phyloP scores from a whole-genome alignment of 2,888 invertebrate genomes.

The Strigamia maritima region DNA sequence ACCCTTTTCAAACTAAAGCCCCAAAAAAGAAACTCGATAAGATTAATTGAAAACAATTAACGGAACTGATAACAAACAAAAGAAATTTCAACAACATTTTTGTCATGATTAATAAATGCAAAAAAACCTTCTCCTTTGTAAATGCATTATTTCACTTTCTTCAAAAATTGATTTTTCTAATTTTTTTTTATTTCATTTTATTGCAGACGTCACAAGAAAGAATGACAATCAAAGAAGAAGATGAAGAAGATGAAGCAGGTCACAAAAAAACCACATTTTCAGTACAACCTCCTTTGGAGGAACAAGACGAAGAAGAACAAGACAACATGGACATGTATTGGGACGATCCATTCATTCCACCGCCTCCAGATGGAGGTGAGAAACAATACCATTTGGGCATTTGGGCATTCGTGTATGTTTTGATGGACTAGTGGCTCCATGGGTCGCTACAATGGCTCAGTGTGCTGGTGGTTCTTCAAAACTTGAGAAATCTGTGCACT shows the following conservation, averaged over 20 bases:
- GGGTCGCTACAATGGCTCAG: too few relatives aligned
- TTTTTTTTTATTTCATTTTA: neutral
- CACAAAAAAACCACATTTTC: neutral
- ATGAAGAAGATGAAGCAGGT: slow-evolving; percentile 21
- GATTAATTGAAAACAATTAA: too few relatives aligned
- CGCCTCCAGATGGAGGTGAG: slow-evolving; percentile 42
- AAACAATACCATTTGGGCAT: neutral
- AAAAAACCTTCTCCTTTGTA: too few relatives aligned
- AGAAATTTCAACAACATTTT: too few relatives aligned
- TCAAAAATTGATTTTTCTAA: neutral
- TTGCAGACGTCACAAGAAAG: slow-evolving; percentile 29
- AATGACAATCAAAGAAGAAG: slow-evolving; percentile 35
- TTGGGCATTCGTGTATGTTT: too few relatives aligned
- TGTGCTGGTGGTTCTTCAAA: too few relatives aligned
- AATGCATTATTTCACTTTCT: too few relatives aligned
- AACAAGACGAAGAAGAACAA: slow-evolving; percentile 26
- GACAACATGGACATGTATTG: slow-evolving; percentile 37
- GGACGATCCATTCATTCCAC: slow-evolving; percentile 38
- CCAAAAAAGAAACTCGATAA: too few relatives aligned
- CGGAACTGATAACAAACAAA: too few relatives aligned
- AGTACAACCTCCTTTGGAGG: neutral
- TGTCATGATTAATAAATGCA: neutral
- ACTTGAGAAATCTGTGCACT: too few relatives aligned
- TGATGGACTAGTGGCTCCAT: too few relatives aligned
- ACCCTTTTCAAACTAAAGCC: too few relatives aligned